phyloP scores from a whole-genome alignment of 2,797 vertebrate species.

The Balearica regulorum region DNA sequence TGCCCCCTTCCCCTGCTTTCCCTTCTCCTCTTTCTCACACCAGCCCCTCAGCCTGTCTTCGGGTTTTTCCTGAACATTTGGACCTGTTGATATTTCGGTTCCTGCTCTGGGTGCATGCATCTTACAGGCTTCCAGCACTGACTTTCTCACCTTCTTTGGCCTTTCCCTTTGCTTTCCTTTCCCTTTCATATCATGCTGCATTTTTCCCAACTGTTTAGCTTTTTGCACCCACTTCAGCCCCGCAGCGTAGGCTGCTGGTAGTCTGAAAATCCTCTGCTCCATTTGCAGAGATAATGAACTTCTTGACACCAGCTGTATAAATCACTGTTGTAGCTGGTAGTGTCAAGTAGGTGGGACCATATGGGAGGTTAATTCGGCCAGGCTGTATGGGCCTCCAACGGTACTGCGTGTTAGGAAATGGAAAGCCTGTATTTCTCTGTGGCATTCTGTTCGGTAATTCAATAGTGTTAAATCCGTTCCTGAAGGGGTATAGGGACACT shows the following conservation, averaged over 20 bases:
- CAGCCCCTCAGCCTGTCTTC: neutral
- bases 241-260: neutral
- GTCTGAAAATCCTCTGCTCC: neutral
- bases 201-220: neutral
- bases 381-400: neutral
- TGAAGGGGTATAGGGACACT: neutral
- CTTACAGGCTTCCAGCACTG: neutral
- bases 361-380: neutral
- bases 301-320: neutral
- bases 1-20: neutral
- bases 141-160: neutral
- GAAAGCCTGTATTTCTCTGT: neutral
- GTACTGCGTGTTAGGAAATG: neutral
- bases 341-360: neutral
- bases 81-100: neutral
- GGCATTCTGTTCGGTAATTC: neutral
- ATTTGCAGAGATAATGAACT: slow-evolving; percentile 12
- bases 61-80: neutral
- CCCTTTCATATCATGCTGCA: neutral
- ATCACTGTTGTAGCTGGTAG: neutral
- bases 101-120: neutral
- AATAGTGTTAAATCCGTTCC: neutral
- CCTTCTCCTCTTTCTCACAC: neutral
- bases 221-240: neutral
- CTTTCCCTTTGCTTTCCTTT: neutral